Conservation (phyloP, 2,888 invertebrate species). For the Polylopha cassiicola region DNA sequence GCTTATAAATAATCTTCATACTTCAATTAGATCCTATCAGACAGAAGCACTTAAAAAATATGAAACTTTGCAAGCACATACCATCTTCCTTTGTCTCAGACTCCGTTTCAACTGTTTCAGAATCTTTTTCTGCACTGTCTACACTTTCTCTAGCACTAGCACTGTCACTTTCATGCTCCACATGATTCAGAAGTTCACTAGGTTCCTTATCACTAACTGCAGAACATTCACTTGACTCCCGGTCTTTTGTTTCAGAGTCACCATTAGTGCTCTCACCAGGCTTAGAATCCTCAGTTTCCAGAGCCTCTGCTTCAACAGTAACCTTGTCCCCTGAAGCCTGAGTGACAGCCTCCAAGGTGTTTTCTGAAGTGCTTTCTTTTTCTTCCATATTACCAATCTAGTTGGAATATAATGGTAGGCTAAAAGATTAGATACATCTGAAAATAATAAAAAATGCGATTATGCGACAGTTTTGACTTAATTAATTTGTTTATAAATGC, state of each 20-base stretch:
- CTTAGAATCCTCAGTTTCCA: constrained; percentile 10
- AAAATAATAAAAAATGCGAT: constrained; percentile 31
- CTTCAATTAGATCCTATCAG: no score
- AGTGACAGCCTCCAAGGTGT: constrained; percentile 33
- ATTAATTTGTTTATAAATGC: constrained; percentile 17
- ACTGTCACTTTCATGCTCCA: constrained; percentile 40
- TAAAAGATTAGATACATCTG: constrained; percentile 47
- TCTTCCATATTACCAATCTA: constrained; percentile 60
- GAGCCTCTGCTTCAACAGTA: constrained; percentile 5
- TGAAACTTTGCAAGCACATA: constrained; percentile 23
- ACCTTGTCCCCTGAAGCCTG: constrained; percentile 28
- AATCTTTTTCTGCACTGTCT: constrained; percentile 30
- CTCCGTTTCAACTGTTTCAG: constrained; percentile 1
- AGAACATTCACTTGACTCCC: constrained; percentile 23
- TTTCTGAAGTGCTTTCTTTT: constrained; percentile 45
- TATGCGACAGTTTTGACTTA: constrained; percentile 16
- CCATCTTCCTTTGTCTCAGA: constrained; percentile 30
- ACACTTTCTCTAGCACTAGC: constrained; percentile 35
- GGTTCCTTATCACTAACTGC: constrained; percentile 28
- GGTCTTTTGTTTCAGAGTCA: constrained; percentile 20
- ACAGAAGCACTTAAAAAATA: no score
- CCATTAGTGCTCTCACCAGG: constrained; percentile 20
- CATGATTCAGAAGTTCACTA: constrained; percentile 53
- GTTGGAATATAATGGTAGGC: constrained; percentile 38
- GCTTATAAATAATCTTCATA: no score